Base-by-base conservation (phyloP, 2,797 vertebrate genomes). In the Acomys russatus region DNA sequence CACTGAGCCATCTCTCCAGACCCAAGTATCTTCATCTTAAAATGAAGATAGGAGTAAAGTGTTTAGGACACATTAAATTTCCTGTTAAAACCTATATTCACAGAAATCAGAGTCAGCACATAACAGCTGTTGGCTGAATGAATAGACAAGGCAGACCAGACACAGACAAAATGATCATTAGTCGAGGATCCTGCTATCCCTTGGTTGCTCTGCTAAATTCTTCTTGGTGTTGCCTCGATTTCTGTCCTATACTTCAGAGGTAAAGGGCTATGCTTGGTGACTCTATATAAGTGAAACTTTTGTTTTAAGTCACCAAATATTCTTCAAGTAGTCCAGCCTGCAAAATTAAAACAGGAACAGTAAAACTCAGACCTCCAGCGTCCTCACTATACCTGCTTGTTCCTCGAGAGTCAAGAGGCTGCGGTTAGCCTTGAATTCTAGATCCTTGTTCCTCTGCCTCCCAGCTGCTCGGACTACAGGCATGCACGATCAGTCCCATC, bases 241-340 rank as follows among this genome's bases (percentile, higher is more conserved):
- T 92, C 76, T 92, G 18, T 73, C n/a, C 35, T 90, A 90, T 76
- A 59, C 30, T 64, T 91, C 82, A 49, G 77, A 22, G n/a, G 18
- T 73, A 84, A 86, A 66, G 15, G 73, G 71, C 15, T 38, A 83
- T 22, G 83, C 85, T 9, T 89, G 33, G 73, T 85, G 78, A 92
- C 12, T 74, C 38, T 38, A 74, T 66, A 2, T 82, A 84, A 91
- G 18, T 30, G 1, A 80, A 78, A 87, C 33, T 77, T 82, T 56
- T 93, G 54, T 73, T 94, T 95, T 79, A 94, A 91, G 83, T 92
- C 63, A 96, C 80, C 28, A 96, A 74, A 87, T 89, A 38, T 11
- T 82, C 93, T 94, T 66, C 33, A 94, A 80, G 22, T 74, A 92
- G 94, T 93, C 33, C 25, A 87, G 38, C 7, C 78, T 93, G 30